Conservation (phyloP, 2,113 vertebrate species). For the Cisticola juncidis region DNA sequence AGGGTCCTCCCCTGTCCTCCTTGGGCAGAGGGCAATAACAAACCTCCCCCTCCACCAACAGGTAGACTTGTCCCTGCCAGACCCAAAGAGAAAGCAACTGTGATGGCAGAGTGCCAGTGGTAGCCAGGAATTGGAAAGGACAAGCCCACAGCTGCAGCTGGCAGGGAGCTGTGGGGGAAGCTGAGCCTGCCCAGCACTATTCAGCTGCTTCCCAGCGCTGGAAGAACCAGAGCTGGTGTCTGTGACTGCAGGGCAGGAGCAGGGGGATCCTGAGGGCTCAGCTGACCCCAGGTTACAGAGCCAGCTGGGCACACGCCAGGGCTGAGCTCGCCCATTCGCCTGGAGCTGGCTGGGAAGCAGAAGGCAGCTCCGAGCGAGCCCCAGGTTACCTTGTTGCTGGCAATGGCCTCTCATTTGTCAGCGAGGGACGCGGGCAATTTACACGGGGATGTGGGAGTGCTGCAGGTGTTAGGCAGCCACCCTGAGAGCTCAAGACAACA, state of each 20-base stretch:
- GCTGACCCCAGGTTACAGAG: neutral
- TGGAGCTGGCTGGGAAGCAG: neutral
- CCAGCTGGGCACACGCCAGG: neutral
- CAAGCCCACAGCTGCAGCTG: neutral
- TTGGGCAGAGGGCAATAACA: neutral
- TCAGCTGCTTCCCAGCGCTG: neutral
- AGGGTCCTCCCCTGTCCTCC: neutral
- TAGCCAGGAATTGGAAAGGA: neutral
- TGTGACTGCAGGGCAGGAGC: neutral
- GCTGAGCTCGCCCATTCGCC: neutral
- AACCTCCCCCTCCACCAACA: neutral
- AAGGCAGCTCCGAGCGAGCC: neutral
- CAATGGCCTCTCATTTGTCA: neutral
- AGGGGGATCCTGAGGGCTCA: neutral
- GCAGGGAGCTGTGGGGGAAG: neutral
- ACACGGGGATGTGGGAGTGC: neutral
- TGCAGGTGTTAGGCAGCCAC: neutral
- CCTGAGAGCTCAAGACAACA: neutral
- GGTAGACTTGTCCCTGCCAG: neutral
- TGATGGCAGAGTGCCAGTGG: neutral
- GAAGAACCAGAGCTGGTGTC: neutral
- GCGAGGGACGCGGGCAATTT: neutral
- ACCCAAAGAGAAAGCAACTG: neutral
- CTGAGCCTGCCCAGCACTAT: neutral
- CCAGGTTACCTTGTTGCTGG: neutral